Evolutionary conservation across 2,888 invertebrate genomes (phyloP).

Genomic region (Lepidochitona cinerea): DNA sequence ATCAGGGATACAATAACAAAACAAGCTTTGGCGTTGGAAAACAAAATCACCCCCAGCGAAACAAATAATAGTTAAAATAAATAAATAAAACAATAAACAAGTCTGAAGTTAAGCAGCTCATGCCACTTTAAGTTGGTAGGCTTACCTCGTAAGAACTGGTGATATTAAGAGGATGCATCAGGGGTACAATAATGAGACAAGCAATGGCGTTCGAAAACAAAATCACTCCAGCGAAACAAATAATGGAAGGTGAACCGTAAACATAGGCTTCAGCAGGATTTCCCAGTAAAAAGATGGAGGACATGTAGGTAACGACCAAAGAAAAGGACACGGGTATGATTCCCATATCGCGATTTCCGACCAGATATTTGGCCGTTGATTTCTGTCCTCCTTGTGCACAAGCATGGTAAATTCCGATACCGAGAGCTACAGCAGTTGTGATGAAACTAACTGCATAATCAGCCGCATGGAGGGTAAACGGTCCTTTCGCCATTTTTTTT

Average conservation of each 20-base stretch:
- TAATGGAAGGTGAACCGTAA: slow-evolving; percentile 35
- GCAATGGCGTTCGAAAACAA: slow-evolving; percentile 28
- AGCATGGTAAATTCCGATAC: slow-evolving; percentile 39
- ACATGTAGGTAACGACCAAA: slow-evolving; percentile 50
- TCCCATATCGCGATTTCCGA: slow-evolving; percentile 43
- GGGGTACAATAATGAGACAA: slow-evolving; percentile 24
- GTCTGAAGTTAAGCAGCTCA: no score
- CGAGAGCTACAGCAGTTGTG: slow-evolving; percentile 28
- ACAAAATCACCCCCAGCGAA: slow-evolving; percentile 16
- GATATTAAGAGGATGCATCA: background rate
- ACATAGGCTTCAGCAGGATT: slow-evolving; percentile 42
- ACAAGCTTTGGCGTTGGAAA: background rate
- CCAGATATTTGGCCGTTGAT: slow-evolving; percentile 42
- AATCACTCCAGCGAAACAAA: slow-evolving; percentile 28
- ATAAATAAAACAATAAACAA: no score
- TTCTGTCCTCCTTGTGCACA: slow-evolving; percentile 24
- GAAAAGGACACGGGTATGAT: slow-evolving; percentile 49
- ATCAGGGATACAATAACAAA: slow-evolving; percentile 8
- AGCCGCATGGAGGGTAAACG: background rate
- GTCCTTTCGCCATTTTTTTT: background rate
- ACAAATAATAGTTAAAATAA: no score
- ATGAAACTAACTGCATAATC: slow-evolving; percentile 31
- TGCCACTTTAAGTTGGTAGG: no score
- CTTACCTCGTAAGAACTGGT: background rate
- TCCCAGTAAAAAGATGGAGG: slow-evolving; percentile 49